phyloP scores from a whole-genome alignment of 2,888 invertebrate genomes.

The Caenorhabditis virilis region DNA sequence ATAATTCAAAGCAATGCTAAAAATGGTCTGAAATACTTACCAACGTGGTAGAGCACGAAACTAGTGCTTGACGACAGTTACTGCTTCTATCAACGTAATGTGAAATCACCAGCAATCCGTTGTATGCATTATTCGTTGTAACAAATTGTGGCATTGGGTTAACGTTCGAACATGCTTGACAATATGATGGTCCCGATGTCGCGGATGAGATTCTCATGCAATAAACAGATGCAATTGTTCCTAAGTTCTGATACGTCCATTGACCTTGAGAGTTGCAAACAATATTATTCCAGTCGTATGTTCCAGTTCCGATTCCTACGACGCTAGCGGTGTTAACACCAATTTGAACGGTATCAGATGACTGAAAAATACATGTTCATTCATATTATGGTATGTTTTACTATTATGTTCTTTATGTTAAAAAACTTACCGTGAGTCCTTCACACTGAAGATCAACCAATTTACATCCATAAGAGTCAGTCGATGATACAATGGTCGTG shows the following conservation, averaged over 20 bases:
- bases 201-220: slow-evolving; percentile 2
- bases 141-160: slow-evolving; percentile 8
- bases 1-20: too few species aligned
- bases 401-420: too few species aligned
- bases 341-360: slow-evolving; percentile 2
- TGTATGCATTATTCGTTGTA: slow-evolving; percentile 13
- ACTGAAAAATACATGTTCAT: slow-evolving; percentile 5
- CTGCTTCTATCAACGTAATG: slow-evolving; percentile 26
- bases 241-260: slow-evolving; percentile 15
- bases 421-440: slow-evolving; percentile 8
- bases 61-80: slow-evolving; percentile 18
- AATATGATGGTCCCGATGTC: slow-evolving; percentile 5
- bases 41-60: slow-evolving; percentile 24
- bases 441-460: slow-evolving; percentile 15
- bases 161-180: slow-evolving; percentile 20
- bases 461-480: slow-evolving; percentile 21
- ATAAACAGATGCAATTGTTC: slow-evolving; percentile 10
- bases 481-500: slow-evolving; percentile 12
- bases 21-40: too few species aligned
- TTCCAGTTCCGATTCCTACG: background rate
- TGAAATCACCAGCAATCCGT: slow-evolving; percentile 45
- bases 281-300: slow-evolving; percentile 1
- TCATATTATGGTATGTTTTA: too few species aligned
- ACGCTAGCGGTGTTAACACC: background rate
- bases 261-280: slow-evolving; percentile 27